phyloP scores from a whole-genome alignment of 2,797 vertebrate species.

The Cyclopterus lumpus region DNA sequence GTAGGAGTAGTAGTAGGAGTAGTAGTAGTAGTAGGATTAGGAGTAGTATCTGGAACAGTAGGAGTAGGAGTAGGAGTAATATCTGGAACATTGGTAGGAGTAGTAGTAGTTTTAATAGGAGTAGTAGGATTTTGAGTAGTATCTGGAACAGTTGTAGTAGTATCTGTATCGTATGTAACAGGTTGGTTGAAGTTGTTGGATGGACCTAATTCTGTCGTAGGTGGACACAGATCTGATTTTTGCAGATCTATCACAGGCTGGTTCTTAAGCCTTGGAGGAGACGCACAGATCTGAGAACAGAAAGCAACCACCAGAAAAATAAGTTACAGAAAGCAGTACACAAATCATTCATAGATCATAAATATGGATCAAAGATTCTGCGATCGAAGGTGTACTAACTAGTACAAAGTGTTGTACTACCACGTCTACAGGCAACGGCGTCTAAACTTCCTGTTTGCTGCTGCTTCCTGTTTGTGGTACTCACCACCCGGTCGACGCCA shows the following conservation, averaged over 20 bases:
- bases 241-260: conserved; percentile 54
- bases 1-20: too few species aligned
- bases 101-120: too few species aligned
- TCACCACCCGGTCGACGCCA: conserved; percentile 58
- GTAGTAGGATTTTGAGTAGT: rapidly evolving
- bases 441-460: not conserved
- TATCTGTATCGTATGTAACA: too few species aligned
- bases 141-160: not conserved
- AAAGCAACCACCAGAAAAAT: not conserved
- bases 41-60: too few species aligned
- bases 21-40: too few species aligned
- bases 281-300: conserved; percentile 69
- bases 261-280: conserved; percentile 34
- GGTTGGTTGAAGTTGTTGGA: not conserved
- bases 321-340: not conserved
- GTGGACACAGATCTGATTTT: conserved; percentile 59
- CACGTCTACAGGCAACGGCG: not conserved
- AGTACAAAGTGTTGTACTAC: not conserved
- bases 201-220: not conserved
- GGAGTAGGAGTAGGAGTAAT: rapidly evolving
- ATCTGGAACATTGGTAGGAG: rapidly evolving
- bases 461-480: not conserved
- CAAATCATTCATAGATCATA: not conserved
- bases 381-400: too few species aligned
- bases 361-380: not conserved